Evolutionary conservation across 1,140 invertebrate species (phyloP).

Genomic region (Paramacrobiotus metropolitanus): DNA sequence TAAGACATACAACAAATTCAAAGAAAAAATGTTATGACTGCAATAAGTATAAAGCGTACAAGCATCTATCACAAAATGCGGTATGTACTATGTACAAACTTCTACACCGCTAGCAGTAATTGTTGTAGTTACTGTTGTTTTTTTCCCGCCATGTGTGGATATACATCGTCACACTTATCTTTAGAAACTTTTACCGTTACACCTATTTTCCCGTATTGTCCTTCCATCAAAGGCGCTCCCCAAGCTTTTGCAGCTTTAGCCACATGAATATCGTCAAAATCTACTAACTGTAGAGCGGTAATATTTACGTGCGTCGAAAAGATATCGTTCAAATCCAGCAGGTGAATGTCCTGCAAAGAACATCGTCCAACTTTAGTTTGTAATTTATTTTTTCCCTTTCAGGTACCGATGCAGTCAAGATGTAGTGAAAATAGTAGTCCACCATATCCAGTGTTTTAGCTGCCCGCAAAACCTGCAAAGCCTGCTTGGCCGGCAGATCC

Average conservation of each 20-base stretch:
- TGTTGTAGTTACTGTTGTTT: too few relatives aligned
- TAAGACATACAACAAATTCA: too few relatives aligned
- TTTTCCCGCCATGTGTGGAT: too few relatives aligned
- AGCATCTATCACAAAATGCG: too few relatives aligned
- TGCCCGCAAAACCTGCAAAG: neutral
- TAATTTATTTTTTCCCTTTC: constrained; percentile 12
- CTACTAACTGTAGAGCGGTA: constrained; percentile 57
- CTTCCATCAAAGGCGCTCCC: neutral
- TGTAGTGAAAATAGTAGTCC: constrained; percentile 39
- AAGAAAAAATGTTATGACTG: too few relatives aligned
- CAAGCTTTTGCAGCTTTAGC: neutral
- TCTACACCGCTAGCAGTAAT: too few relatives aligned
- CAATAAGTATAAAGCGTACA: too few relatives aligned
- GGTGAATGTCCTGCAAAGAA: constrained; percentile 49
- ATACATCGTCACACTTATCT: too few relatives aligned
- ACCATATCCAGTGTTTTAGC: neutral
- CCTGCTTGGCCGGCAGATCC: neutral
- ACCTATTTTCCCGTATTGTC: neutral
- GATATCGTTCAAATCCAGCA: constrained; percentile 68
- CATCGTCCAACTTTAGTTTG: neutral
- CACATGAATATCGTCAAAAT: constrained; percentile 17
- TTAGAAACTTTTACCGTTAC: too few relatives aligned
- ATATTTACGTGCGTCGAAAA: constrained; percentile 80
- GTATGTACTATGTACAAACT: too few relatives aligned
- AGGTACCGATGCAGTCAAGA: constrained; percentile 79